Evolutionary conservation across 1,140 invertebrate species (phyloP).

Genomic region (Cyclargus thomasi): DNA sequence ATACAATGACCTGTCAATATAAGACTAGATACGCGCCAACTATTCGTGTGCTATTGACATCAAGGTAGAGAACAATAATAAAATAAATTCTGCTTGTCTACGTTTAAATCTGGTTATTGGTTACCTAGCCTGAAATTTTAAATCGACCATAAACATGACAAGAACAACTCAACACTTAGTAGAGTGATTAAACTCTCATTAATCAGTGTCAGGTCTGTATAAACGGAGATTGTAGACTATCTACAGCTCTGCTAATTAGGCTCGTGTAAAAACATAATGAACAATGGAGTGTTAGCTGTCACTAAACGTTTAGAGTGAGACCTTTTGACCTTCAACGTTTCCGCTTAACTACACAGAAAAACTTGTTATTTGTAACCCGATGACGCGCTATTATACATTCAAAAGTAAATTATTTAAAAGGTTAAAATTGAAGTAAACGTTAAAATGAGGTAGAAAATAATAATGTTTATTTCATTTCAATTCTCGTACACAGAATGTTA

Average conservation of each 20-base stretch:
- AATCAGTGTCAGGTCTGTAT: background rate
- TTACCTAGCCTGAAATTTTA: background rate
- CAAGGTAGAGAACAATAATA: background rate
- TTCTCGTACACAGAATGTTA: too few relatives aligned
- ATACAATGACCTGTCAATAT: background rate
- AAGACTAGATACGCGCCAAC: background rate
- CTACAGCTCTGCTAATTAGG: background rate
- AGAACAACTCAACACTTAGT: background rate
- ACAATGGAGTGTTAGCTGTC: slow-evolving; percentile 10
- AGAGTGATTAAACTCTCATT: background rate
- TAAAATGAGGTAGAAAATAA: too few relatives aligned
- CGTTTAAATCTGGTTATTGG: background rate
- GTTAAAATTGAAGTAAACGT: too few relatives aligned
- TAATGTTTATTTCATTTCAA: too few relatives aligned
- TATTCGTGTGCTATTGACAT: background rate
- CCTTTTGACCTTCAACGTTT: slow-evolving; percentile 7
- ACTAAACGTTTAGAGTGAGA: background rate
- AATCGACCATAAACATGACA: background rate
- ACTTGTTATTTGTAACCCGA: background rate
- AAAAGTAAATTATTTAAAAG: background rate
- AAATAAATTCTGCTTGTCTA: background rate
- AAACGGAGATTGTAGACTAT: background rate
- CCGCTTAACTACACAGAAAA: background rate
- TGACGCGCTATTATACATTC: background rate
- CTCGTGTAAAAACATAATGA: background rate